Conservation (phyloP, 1,140 invertebrate species). For the Macrosteles quadrilineatus region DNA sequence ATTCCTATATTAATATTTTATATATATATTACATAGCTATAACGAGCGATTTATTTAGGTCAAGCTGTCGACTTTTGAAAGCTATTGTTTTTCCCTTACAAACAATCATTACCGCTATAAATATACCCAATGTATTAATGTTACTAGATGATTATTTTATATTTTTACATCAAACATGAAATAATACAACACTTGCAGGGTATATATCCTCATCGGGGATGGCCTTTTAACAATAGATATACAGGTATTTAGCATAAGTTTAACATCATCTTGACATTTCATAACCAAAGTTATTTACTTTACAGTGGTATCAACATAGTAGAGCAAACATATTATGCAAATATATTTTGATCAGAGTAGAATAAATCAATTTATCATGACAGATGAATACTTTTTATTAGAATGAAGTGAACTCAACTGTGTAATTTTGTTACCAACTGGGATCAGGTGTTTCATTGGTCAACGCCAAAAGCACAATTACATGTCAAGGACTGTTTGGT, state of each 20-base stretch:
- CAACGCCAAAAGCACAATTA: no score
- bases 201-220: conserved; percentile 39
- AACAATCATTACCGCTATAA: conserved; percentile 4
- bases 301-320: no score
- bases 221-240: conserved; percentile 42
- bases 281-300: no score
- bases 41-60: not conserved
- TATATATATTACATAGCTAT: not conserved
- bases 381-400: no score
- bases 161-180: conserved; percentile 38
- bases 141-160: conserved; percentile 37
- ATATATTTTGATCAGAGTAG: no score
- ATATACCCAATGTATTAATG: conserved; percentile 12
- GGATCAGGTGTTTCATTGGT: no score
- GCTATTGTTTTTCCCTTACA: not conserved
- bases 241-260: conserved; percentile 40
- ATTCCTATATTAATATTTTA: not conserved
- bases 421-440: no score
- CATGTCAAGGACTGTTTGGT: no score
- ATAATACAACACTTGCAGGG: conserved; percentile 39
- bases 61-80: not conserved
- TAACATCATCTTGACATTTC: conserved; percentile 15
- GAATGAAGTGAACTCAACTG: no score
- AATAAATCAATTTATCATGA: no score
- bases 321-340: no score